Evolutionary conservation across 1,140 invertebrate genomes (phyloP), one percentile per base, ranked within the genome.

Genomic region (Musca domestica): DNA sequence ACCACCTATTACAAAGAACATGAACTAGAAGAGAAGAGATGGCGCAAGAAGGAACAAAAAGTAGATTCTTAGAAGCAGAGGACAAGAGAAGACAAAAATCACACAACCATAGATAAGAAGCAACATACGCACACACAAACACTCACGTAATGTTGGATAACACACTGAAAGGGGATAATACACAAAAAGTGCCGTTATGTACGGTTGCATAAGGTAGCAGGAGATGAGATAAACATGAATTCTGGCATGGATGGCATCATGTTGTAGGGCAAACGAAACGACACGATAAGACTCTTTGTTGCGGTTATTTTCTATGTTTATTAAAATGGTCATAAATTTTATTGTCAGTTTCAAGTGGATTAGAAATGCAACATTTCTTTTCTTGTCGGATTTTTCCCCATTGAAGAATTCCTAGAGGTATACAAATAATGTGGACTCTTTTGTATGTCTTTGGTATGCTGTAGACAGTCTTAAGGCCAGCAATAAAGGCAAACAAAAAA

Each of bases 341-440:
- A 61, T 61, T 61, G 56, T 61, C 56, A 61, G 27, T 34, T 61
- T 61, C 56, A 61, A 61, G 56, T 61, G 56, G 56, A 61, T 61
- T 61, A 19, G 56, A 34, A 61, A 61, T 61, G 54, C 19, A 19
- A 19, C n/a, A 61, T 61, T 41, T 61, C 19, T 41, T 9, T 61
- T 9, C 12, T 5, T 22, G 19, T 5, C 10, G n/a, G n/a, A n/a
- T n/a, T n/a, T n/a, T n/a, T n/a, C n/a, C n/a, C n/a, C n/a, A n/a
- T n/a, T n/a, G n/a, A n/a, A n/a, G n/a, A n/a, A n/a, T n/a, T n/a
- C n/a, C n/a, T n/a, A n/a, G n/a, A n/a, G n/a, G n/a, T n/a, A n/a
- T n/a, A n/a, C n/a, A n/a, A n/a, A n/a, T n/a, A n/a, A n/a, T n/a
- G n/a, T n/a, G n/a, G n/a, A n/a, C n/a, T n/a, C n/a, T n/a, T n/a